A percentile compares a stretch with the other conserved stretches of the same genome.
Evolutionary conservation across 2,888 invertebrate species (phyloP).

Genomic region (Tinea trinotella): DNA sequence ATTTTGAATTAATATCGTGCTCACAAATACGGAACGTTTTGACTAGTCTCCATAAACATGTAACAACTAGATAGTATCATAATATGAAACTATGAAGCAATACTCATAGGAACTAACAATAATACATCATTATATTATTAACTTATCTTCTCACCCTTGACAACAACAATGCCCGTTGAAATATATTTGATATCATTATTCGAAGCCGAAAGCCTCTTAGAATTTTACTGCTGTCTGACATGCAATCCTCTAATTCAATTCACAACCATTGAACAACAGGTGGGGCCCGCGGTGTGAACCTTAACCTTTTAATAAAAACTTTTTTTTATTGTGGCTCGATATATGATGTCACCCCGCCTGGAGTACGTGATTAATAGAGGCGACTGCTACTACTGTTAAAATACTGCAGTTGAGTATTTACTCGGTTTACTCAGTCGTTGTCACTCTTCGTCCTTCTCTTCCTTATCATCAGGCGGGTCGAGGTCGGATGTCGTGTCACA

Average conservation of each 20-base stretch:
- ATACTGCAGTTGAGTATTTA: too few relatives aligned
- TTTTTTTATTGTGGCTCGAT: not conserved
- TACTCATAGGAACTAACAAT: conserved; percentile 48
- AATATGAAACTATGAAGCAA: conserved; percentile 28
- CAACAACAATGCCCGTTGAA: conserved; percentile 67
- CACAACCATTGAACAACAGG: conserved; percentile 40
- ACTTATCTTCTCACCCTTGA: conserved; percentile 71
- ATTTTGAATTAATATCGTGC: conserved; percentile 54
- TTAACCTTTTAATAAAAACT: not conserved
- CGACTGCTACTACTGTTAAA: too few relatives aligned
- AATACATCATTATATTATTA: conserved; percentile 71
- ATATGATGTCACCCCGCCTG: too few relatives aligned
- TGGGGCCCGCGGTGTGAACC: conserved; percentile 26
- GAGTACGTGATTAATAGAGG: too few relatives aligned
- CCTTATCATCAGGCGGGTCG: too few relatives aligned
- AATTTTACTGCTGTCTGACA: conserved; percentile 58
- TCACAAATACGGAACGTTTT: conserved; percentile 54
- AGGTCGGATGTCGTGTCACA: too few relatives aligned
- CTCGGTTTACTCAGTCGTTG: too few relatives aligned
- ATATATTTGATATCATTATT: conserved; percentile 67
- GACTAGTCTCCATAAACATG: conserved; percentile 60
- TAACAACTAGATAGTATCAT: conserved; percentile 28
- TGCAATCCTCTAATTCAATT: conserved; percentile 66
- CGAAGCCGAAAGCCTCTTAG: conserved; percentile 38
- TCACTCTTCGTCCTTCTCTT: too few relatives aligned